A percentile compares a stretch with the other conserved stretches of the same genome.
phyloP scores from a whole-genome alignment of 2,888 invertebrate species.

The Lumbricus terrestris region DNA sequence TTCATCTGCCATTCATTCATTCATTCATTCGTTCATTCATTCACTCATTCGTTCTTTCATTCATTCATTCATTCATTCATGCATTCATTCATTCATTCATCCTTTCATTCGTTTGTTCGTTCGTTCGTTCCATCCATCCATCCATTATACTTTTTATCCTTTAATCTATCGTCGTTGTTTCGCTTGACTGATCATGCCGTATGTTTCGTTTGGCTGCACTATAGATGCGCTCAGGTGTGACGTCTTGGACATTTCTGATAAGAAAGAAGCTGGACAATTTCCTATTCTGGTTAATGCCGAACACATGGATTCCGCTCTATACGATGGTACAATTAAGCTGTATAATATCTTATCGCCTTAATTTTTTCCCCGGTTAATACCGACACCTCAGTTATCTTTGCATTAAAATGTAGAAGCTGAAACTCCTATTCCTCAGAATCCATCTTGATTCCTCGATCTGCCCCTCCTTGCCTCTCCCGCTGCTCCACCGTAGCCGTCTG shows the following conservation, averaged over 20 bases:
- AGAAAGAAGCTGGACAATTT: constrained; percentile 81
- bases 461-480: too few species aligned
- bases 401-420: too few species aligned
- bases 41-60: too few species aligned
- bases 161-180: neutral
- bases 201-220: neutral
- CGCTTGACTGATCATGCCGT: neutral
- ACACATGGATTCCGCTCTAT: constrained; percentile 87
- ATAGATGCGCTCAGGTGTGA: constrained; percentile 66
- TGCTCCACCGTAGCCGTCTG: neutral
- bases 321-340: constrained; percentile 62
- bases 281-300: constrained; percentile 73
- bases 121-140: neutral
- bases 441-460: too few species aligned
- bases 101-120: too few species aligned
- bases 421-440: too few species aligned
- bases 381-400: too few species aligned
- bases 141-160: neutral
- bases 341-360: neutral
- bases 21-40: too few species aligned
- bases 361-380: too few species aligned
- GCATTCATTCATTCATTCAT: too few species aligned
- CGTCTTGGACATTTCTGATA: constrained; percentile 74
- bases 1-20: neutral
- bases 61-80: too few species aligned